Base-by-base conservation (phyloP, 2,888 invertebrate species). In the Microplitis deprimator region DNA sequence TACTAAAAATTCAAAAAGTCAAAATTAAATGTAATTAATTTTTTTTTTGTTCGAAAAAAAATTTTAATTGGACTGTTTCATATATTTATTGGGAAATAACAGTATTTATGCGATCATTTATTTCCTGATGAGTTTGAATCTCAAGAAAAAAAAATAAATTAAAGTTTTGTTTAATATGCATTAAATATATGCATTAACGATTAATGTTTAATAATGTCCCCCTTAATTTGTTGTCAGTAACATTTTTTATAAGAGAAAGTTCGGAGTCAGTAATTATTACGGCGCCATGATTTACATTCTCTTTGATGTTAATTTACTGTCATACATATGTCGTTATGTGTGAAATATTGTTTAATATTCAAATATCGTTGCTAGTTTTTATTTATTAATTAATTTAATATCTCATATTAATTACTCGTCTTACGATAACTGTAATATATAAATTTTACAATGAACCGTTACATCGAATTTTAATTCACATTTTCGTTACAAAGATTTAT, bases 251-350 rank as follows among this genome's bases (percentile, higher is more conserved):
- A 50, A 50, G 50, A 50, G 50, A 50, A 50, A 50, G 50, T 50
- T 13, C 13, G 50, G 10, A 10, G 10, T 50, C 13, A 10, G 50
- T 50, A 50, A 50, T 50, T 50, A 50, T 50, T 50, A 50, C 50
- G 50, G 50, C 50, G 50, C 50, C 50, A 50, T 50, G 50, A 50
- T 50, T 50, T 50, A 50, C 50, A 50, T 50, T 50, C 50, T 50
- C 50, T 50, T 50, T 50, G 50, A 50, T 50, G 50, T 13, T 50
- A 50, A 50, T 50, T 50, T 50, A 13, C 50, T 50, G 13, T 50
- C 50, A 50, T 50, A 50, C 50, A 50, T 50, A 13, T 50, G 50
- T 50, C 50, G 13, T 50, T 50, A 50, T 50, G 50, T 50, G 50
- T 50, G 50, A 50, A 13, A 50, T 50, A 50, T 50, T 50, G 13